Percentiles rank a stretch among this genome's conserved stretches.
These are phyloP conservation scores for Channallabes apus DNA, from an alignment of 2,797 vertebrate genomes.

Conservation along the genomic window DNA sequence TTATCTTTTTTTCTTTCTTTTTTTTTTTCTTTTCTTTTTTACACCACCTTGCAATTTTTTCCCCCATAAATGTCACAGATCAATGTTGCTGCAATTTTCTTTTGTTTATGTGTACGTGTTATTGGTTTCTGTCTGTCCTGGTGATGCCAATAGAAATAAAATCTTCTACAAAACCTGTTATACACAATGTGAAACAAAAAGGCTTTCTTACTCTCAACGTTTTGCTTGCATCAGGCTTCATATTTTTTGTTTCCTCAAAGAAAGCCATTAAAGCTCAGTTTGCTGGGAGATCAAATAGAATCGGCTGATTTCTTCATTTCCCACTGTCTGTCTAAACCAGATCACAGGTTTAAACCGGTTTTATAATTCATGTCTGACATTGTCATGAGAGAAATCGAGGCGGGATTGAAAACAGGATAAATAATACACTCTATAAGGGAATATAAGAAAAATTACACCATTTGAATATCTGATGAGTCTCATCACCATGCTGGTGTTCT, in stretches of 20 bases:
- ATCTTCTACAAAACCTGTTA: background rate
- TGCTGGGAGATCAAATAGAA: background rate
- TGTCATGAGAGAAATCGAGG: background rate
- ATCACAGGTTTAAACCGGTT: background rate
- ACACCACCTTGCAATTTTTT: background rate
- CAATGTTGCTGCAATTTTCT: background rate
- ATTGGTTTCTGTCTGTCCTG: background rate
- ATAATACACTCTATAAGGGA: too few species aligned
- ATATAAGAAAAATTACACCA: too few species aligned
- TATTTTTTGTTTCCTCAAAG: background rate
- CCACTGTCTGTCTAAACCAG: background rate
- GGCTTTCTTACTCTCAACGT: background rate
- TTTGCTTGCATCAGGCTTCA: background rate
- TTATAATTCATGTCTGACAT: background rate
- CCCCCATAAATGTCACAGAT: background rate
- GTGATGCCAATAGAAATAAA: background rate
- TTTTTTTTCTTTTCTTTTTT: too few species aligned
- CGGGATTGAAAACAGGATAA: too few species aligned
- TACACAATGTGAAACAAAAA: background rate
- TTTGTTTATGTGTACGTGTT: too few species aligned
- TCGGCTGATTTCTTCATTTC: background rate
- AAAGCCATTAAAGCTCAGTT: background rate
- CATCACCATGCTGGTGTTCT: too few species aligned
- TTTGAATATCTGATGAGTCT: too few species aligned
- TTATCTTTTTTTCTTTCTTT: conserved; percentile 36